Base-by-base conservation (phyloP, 2,888 invertebrate species). In the Furcula furcula region DNA sequence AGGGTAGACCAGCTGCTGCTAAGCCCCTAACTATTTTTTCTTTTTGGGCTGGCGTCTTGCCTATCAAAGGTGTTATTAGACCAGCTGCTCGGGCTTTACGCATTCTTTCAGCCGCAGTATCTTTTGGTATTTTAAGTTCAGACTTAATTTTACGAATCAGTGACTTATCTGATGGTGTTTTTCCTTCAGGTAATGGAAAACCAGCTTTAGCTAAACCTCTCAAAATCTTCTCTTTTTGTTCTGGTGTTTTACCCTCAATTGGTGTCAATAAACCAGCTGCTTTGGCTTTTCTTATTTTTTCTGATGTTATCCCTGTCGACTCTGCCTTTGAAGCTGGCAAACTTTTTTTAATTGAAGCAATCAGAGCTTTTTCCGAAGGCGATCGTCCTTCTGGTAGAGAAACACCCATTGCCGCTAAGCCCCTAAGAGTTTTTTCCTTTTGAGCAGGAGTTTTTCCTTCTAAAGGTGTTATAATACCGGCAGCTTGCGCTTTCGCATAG, bases 11-110 rank as follows among this genome's bases (percentile, higher is more conserved):
- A 14, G 46, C 36, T 7, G 32, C 46, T 19, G 48, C 64, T 31
- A 62, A 29, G 1, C 60, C 59, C 44, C 42, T 57, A 0, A 69
- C 25, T 34, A 68, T 64, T 40, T 52, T 65, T 30, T 66, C 64
- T 30, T 64, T 69, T 35, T 69, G 55, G 12, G 55, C 35, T 7
- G 39, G 44, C 4, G 60, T 48, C 40, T 68, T 70, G 2, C 67
- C 66, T 31, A 48, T 45, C 11, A 68, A 33, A 5, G 69, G 67
- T 5, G 60, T 59, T 12, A 69, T 20, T 10, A 54, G 15, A 6
- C 60, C 54, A 4, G 39, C 31, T 13, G 25, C 28, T 29, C 29
- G 36, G 0, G 44, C 46, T 34, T 37, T 45, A 18, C 22, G 35
- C 0, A 42, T 26, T 36, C 42, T 37, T 21, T 39, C 49, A 2